Evolutionary conservation across 2,888 invertebrate species (phyloP).

Genomic region (Nezara viridula): DNA sequence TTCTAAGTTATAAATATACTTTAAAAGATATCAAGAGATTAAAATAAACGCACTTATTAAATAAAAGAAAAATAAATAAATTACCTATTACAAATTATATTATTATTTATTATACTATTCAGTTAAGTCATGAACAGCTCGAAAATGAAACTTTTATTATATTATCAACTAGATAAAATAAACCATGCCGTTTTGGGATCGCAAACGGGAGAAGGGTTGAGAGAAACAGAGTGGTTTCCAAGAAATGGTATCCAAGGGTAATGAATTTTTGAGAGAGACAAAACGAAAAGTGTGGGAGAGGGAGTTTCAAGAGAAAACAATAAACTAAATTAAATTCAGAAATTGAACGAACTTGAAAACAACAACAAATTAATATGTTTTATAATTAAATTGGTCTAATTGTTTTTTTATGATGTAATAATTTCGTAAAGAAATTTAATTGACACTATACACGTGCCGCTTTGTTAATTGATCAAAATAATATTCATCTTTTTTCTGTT

Average conservation of each 20-base stretch:
- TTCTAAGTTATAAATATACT: neutral
- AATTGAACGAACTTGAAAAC: neutral
- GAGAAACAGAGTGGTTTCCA: constrained; percentile 8
- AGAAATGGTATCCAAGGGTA: neutral
- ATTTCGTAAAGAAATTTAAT: neutral
- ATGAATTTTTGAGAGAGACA: neutral
- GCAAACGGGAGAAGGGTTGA: too few relatives aligned
- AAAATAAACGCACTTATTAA: too few relatives aligned
- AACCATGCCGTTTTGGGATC: too few relatives aligned
- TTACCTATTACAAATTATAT: too few relatives aligned
- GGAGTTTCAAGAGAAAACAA: neutral
- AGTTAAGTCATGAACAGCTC: too few relatives aligned
- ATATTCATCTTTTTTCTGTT: too few relatives aligned
- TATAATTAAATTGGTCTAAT: neutral
- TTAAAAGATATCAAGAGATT: too few relatives aligned
- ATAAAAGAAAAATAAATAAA: too few relatives aligned
- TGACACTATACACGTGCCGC: neutral
- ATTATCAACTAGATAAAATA: neutral
- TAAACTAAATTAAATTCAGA: constrained; percentile 7
- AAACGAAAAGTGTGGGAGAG: neutral
- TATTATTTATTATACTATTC: too few relatives aligned
- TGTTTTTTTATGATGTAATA: neutral
- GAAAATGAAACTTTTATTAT: neutral
- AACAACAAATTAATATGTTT: neutral
- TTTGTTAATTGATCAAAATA: neutral